These are phyloP conservation scores for Crotalus helleri DNA, from an alignment of 2,113 vertebrate genomes.

Conservation along the genomic window DNA sequence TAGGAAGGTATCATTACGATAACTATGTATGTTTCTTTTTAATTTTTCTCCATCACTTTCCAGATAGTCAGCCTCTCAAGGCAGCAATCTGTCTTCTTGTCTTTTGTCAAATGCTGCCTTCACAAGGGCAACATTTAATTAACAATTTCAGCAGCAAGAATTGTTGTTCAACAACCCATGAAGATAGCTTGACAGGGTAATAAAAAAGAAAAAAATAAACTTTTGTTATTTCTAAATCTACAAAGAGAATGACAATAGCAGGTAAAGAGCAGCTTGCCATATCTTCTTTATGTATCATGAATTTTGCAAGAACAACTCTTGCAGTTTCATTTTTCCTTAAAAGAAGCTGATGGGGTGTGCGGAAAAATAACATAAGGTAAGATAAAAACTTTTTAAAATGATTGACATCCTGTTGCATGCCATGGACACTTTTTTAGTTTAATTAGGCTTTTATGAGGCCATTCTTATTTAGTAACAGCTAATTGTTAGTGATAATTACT, in stretches of 20 bases:
- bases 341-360: neutral
- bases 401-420: constrained; percentile 25
- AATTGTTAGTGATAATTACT: constrained; percentile 68
- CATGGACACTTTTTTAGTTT: constrained; percentile 49
- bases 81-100: neutral
- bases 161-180: neutral
- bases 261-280: too few species aligned
- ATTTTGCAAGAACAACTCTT: constrained; percentile 41
- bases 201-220: neutral
- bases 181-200: neutral
- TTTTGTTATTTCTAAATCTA: neutral
- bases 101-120: neutral
- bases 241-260: neutral
- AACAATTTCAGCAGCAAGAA: neutral
- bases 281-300: neutral
- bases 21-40: neutral
- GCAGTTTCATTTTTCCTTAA: constrained; percentile 8
- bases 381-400: constrained; percentile 40
- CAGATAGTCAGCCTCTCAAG: neutral
- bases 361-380: neutral
- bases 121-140: neutral
- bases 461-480: constrained; percentile 57
- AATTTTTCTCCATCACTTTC: neutral
- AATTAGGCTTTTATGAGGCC: constrained; percentile 53
- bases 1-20: neutral